Conservation (phyloP, 2,888 invertebrate species). For the Patella pellucida region DNA sequence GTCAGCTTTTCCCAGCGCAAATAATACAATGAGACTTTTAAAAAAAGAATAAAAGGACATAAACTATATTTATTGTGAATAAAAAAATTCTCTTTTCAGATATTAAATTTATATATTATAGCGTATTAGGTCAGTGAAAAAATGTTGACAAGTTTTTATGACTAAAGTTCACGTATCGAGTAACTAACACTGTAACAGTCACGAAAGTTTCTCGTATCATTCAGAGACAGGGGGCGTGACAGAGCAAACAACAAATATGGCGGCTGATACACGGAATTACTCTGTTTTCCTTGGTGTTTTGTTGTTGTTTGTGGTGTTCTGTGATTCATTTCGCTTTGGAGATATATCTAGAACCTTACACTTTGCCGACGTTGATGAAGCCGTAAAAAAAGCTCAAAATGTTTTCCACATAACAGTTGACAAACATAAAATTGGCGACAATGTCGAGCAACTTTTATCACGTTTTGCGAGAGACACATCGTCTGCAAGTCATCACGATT, state of each 20-base stretch:
- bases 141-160: too few species aligned
- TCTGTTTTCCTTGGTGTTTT: constrained; percentile 1
- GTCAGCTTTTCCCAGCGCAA: too few species aligned
- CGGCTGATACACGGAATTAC: constrained; percentile 16
- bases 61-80: too few species aligned
- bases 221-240: constrained; percentile 7
- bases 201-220: not conserved
- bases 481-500: not conserved
- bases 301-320: not conserved
- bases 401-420: not conserved
- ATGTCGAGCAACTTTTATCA: constrained; percentile 6
- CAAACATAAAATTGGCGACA: not conserved
- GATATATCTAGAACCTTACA: constrained; percentile 8
- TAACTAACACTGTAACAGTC: too few species aligned
- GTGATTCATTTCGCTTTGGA: constrained; percentile 3
- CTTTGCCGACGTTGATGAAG: not conserved
- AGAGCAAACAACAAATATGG: constrained; percentile 16
- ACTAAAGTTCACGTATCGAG: too few species aligned
- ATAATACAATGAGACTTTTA: too few species aligned
- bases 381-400: not conserved
- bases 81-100: too few species aligned
- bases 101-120: too few species aligned
- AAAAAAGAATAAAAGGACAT: too few species aligned
- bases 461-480: constrained; percentile 19
- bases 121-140: too few species aligned